Percentiles rank a stretch among this genome's conserved stretches.
Conservation (phyloP, 2,888 invertebrate genomes). For the Drosophila hamatofila region DNA sequence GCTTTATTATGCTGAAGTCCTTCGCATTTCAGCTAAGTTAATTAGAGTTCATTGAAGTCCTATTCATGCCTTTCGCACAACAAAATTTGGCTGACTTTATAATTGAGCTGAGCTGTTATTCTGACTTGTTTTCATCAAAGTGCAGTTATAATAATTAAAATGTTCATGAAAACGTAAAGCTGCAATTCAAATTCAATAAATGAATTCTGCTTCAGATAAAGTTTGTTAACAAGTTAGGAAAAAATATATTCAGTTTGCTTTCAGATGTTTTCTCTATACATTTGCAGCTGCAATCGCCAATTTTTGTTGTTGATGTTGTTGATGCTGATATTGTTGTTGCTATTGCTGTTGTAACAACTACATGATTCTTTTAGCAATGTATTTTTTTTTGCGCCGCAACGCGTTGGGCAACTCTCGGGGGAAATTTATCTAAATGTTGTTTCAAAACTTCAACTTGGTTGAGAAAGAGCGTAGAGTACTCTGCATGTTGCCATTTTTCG, state of each 20-base stretch:
- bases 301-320: constrained; percentile 9
- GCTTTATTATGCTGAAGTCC: not conserved
- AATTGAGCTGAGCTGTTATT: constrained; percentile 5
- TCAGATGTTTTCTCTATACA: constrained; percentile 12
- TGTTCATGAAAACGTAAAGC: not conserved
- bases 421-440: constrained; percentile 83
- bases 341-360: constrained; percentile 29
- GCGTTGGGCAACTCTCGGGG: constrained; percentile 63
- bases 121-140: not conserved
- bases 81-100: not conserved
- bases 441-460: constrained; percentile 76
- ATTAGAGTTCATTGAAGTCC: constrained; percentile 16
- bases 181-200: not conserved
- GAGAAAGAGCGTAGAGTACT: not conserved
- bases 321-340: constrained; percentile 13
- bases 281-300: constrained; percentile 31
- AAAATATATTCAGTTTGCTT: constrained; percentile 10
- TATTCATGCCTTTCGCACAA: not conserved
- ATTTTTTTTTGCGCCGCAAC: constrained; percentile 9
- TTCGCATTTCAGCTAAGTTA: not conserved
- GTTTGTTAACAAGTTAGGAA: not conserved
- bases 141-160: not conserved
- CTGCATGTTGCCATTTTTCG: constrained; percentile 62
- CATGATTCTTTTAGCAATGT: constrained; percentile 45
- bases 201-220: not conserved